phyloP scores from a whole-genome alignment of 2,888 invertebrate species.

The Osedax fenrisi region DNA sequence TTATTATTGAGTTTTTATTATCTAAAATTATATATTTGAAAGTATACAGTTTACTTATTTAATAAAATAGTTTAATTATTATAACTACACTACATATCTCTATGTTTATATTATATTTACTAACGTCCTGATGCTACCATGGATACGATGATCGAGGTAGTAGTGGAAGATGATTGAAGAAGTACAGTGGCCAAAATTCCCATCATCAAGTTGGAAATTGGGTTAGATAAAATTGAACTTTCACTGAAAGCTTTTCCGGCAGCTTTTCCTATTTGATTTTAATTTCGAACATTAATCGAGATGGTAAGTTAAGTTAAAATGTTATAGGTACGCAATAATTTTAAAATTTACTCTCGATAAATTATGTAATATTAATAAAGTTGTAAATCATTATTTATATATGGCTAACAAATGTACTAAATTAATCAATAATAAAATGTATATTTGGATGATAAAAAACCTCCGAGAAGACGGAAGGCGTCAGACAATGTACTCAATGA shows the following conservation, averaged over 20 bases:
- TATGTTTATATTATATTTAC: constrained; percentile 4
- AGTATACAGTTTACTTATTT: too few relatives aligned
- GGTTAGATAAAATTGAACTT: constrained; percentile 46
- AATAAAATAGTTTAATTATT: too few relatives aligned
- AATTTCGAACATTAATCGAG: too few relatives aligned
- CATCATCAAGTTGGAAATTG: constrained; percentile 52
- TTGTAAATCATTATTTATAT: too few relatives aligned
- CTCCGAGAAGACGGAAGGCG: constrained; percentile 36
- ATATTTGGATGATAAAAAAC: too few relatives aligned
- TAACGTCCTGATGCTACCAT: constrained; percentile 34
- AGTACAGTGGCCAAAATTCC: constrained; percentile 53
- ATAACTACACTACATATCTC: neutral
- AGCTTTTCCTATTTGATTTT: constrained; percentile 28
- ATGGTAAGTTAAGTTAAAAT: too few relatives aligned
- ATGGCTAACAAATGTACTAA: too few relatives aligned
- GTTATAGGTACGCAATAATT: too few relatives aligned
- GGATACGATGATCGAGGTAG: constrained; percentile 42
- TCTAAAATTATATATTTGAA: too few relatives aligned
- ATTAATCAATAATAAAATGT: too few relatives aligned
- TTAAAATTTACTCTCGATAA: too few relatives aligned
- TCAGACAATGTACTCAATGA: constrained; percentile 35
- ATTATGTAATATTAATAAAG: neutral
- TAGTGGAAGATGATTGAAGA: constrained; percentile 52
- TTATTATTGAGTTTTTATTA: neutral
- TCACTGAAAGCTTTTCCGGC: constrained; percentile 46